Evolutionary conservation across 2,888 invertebrate genomes (phyloP), one percentile per base, ranked within the genome.

Genomic region (Ceratothoa steindachneri): DNA sequence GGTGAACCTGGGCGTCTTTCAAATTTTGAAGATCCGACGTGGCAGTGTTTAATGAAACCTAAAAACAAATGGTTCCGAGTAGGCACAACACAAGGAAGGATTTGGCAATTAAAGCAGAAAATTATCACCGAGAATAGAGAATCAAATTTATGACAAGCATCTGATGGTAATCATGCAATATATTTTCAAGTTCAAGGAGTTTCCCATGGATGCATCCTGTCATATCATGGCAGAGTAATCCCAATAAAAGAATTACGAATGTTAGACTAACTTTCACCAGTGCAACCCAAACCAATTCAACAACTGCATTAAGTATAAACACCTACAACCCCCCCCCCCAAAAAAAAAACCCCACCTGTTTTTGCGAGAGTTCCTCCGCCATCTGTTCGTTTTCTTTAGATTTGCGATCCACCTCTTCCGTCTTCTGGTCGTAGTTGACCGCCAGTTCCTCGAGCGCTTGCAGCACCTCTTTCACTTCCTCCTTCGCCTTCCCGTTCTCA

Each of bases 401-500:
- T 87, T 97, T 97, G 83, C 91, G 90, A 83, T 98, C 97, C 31
- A 96, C 90, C 87, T 99, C 99, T 85, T 95, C 95, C 65, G 95
- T 95, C 85, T 99, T 99, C 86, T 98, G 97, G 85, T 99, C 99
- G 84, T 98, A 98, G 87, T 98, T 99, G 82, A 99, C 95, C 68
- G 99, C 99, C 81, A 99, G 87, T 85, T 99, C 99, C 84, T 99
- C 99, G 52, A 99, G 88, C 0, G 99, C 99, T 80, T 98, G 97
- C 67, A 97, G 87, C 15, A 97, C 96, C 85, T 97, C 97, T 84
- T 97, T 97, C 4, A 96, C 97, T 85, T 97, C 97, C 83, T 97
- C 97, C 86, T 99, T 98, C 71, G 97, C 95, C 69, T 95, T 93
- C 83, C 97, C 97, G 83, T 97, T 97, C 85, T 98, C 98, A 83